These are phyloP conservation scores for Orthosia gothica DNA, from an alignment of 2,888 invertebrate genomes.

Conservation along the genomic window DNA sequence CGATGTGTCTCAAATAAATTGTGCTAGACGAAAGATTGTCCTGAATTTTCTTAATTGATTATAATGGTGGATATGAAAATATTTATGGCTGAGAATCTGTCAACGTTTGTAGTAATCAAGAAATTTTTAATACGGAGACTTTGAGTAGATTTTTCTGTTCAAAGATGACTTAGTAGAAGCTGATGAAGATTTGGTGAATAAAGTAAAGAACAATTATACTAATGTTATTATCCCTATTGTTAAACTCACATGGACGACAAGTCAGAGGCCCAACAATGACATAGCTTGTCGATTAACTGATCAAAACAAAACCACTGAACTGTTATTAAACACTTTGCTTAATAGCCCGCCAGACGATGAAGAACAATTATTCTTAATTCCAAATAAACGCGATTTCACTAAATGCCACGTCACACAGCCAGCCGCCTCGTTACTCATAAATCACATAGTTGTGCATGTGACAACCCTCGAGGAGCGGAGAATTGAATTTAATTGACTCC, in stretches of 20 bases:
- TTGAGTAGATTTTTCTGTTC: not conserved
- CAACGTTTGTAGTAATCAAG: constrained; percentile 4
- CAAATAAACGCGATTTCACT: constrained; percentile 82
- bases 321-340: constrained; percentile 74
- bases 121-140: not conserved
- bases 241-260: not conserved
- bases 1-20: constrained; percentile 32
- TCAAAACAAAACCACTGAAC: constrained; percentile 67
- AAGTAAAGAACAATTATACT: not conserved
- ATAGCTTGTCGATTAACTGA: constrained; percentile 48
- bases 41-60: constrained; percentile 43
- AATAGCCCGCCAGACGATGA: constrained; percentile 76
- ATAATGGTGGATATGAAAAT: constrained; percentile 35
- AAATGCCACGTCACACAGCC: constrained; percentile 64
- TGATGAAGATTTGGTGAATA: not conserved
- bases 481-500: constrained; percentile 89
- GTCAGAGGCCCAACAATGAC: constrained; percentile 1
- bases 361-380: constrained; percentile 84
- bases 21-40: constrained; percentile 37
- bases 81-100: constrained; percentile 6
- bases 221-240: not conserved
- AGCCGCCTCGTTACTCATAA: constrained; percentile 77
- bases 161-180: not conserved
- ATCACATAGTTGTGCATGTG: constrained; percentile 86
- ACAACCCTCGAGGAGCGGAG: constrained; percentile 81